Evolutionary conservation across 2,113 vertebrate genomes (phyloP), one percentile per base, ranked within the genome.

Genomic region (Phrynocephalus versicolor): DNA sequence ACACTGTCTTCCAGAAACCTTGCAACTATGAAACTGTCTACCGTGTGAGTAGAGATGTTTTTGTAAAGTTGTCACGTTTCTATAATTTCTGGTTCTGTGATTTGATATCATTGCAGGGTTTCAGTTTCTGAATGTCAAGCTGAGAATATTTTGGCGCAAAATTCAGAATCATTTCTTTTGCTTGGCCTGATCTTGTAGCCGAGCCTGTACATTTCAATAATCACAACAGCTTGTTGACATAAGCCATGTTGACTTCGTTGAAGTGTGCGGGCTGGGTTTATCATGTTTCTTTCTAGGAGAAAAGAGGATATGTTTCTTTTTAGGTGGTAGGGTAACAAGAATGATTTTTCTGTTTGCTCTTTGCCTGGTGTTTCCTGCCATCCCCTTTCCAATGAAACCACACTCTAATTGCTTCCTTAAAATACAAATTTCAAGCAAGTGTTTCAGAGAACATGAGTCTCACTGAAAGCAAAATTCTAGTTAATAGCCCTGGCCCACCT

Each of bases 331-430:
- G 30, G 51, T 64, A 74, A 74, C 58, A 33, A 65, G 30, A 33
- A 33, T 86, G 58, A 41, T 51, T 82, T 62, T 72, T 83, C 45
- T 67, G 14, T 16, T 21, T 10, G 57, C 27, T 45, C 1, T 74
- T 71, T 70, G 23, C 23, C 35, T 79, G 82, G 15, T 84, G 45
- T 74, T 88, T 84, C 55, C 2, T 72, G 6, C 64, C 78, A 82
- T 81, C 6, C 82, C 69, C 55, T 86, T 30, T 23, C 84, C 82
- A 12, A 82, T 37, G 79, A 82, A 92, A 90, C 64, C 37, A 81
- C 33, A 88, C 89, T 81, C 6, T 89, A 91, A 85, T 90, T 60
- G 90, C 57, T 87, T 85, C 81, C 85, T 72, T 89, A 89, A 91
- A 89, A 89, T 91, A 81, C 70, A 71, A 91, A 89, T 41, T 83